Evolutionary conservation across 2,888 invertebrate genomes (phyloP).

Genomic region (Melanchra persicariae): DNA sequence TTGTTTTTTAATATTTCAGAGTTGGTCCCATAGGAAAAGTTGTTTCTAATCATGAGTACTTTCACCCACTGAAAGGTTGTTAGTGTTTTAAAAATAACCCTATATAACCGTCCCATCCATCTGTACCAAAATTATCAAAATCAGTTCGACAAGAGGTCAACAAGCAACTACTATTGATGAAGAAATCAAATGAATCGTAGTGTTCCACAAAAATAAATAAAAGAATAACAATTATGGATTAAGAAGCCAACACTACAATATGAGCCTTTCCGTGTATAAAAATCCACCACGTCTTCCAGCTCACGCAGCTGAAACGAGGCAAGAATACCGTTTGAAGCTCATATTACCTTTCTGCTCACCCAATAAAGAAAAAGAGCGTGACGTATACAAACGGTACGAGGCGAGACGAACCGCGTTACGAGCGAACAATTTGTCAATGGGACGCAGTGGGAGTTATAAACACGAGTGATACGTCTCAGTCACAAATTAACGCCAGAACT

Average conservation of each 20-base stretch:
- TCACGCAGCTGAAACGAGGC: conserved; percentile 53
- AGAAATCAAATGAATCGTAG: background rate
- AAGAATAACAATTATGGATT: conserved; percentile 10
- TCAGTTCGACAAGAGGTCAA: background rate
- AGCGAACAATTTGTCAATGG: conserved; percentile 69
- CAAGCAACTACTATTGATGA: too few species aligned
- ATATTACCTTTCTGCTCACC: conserved; percentile 60
- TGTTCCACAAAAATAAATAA: conserved; percentile 5
- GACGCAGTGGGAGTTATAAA: conserved; percentile 67
- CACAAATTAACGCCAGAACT: conserved; percentile 58
- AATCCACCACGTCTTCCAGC: conserved; percentile 32
- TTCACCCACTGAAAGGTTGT: too few species aligned
- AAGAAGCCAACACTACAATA: conserved; percentile 12
- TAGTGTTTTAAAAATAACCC: too few species aligned
- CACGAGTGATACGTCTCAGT: conserved; percentile 62
- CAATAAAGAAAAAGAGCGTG: conserved; percentile 63
- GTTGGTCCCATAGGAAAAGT: too few species aligned
- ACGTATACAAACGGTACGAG: conserved; percentile 61
- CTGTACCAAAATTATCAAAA: background rate
- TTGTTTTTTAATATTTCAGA: too few species aligned
- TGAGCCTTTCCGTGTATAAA: conserved; percentile 34
- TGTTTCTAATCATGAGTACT: too few species aligned
- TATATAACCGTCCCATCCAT: too few species aligned
- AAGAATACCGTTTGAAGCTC: conserved; percentile 60
- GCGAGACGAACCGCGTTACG: conserved; percentile 64